These are phyloP conservation scores for Lasioglossum morio DNA, from an alignment of 2,888 invertebrate genomes.

Conservation along the genomic window DNA sequence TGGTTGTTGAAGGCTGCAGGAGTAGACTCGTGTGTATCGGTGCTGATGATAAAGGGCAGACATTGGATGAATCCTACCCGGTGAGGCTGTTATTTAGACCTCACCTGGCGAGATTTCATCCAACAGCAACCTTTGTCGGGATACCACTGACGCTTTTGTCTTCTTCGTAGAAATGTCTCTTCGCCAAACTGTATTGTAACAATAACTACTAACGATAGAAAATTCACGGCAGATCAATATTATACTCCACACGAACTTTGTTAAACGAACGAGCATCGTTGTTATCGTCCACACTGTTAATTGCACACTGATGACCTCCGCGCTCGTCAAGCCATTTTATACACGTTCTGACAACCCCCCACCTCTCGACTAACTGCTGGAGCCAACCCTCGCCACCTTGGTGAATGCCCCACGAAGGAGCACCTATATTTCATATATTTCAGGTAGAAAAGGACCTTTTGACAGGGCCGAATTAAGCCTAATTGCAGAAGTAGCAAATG, in stretches of 20 bases:
- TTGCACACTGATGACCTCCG: slow-evolving; percentile 65
- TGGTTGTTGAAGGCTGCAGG: not conserved
- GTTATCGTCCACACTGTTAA: slow-evolving; percentile 46
- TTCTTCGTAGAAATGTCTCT: not conserved
- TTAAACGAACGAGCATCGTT: not conserved
- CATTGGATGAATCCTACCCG: slow-evolving; percentile 84
- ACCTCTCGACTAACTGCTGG: not conserved
- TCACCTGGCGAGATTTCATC: slow-evolving; percentile 79
- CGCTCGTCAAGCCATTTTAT: slow-evolving; percentile 60
- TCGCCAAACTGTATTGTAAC: too few species aligned
- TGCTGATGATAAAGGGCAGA: slow-evolving; percentile 58
- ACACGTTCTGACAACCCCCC: slow-evolving; percentile 28
- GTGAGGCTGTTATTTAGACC: slow-evolving; percentile 77
- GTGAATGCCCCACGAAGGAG: slow-evolving; percentile 31
- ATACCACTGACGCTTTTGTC: not conserved
- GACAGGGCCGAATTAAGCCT: too few species aligned
- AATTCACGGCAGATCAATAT: not conserved
- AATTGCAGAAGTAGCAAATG: too few species aligned
- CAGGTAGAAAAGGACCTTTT: slow-evolving; percentile 33
- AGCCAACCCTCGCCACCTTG: slow-evolving; percentile 12
- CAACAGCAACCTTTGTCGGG: slow-evolving; percentile 70
- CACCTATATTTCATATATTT: slow-evolving; percentile 20
- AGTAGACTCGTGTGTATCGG: not conserved
- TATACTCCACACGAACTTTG: not conserved
- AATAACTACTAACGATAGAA: not conserved